Conservation (phyloP, 2,888 invertebrate genomes). For the Cephus sareptanus region DNA sequence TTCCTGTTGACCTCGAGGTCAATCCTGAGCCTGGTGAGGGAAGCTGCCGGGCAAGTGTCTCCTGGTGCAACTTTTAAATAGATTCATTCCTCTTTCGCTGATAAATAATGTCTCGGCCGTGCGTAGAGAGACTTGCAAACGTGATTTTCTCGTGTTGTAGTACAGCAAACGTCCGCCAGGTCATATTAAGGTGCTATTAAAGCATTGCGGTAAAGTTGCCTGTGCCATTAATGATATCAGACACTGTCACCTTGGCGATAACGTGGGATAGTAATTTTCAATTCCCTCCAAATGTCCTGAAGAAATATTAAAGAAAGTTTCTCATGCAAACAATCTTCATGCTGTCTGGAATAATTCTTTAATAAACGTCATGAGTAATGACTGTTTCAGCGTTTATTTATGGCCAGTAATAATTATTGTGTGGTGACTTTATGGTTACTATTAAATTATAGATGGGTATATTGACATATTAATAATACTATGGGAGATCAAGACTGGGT, state of each 20-base stretch:
- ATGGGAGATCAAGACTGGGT: not conserved
- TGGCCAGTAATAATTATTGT: not conserved
- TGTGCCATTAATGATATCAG: not conserved
- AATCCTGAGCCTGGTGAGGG: not conserved
- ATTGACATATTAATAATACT: not conserved
- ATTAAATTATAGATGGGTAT: not conserved
- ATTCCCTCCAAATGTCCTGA: not conserved
- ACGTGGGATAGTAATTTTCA: not conserved
- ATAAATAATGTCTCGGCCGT: not conserved
- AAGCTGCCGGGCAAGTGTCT: not conserved
- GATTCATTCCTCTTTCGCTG: constrained; percentile 4
- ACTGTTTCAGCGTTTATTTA: not conserved
- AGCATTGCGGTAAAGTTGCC: not conserved
- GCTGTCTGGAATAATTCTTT: not conserved
- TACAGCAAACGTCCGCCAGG: not conserved
- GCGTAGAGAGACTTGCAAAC: not conserved
- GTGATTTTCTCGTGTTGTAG: not conserved
- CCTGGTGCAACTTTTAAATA: not conserved
- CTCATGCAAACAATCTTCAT: not conserved
- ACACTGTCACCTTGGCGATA: not conserved
- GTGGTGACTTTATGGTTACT: not conserved
- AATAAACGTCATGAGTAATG: too few species aligned
- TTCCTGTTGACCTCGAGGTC: constrained; percentile 4
- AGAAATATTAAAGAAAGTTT: not conserved
- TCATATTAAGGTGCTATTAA: not conserved